Conservation (phyloP, 1,140 invertebrate species). For the Drosophila ironensis region DNA sequence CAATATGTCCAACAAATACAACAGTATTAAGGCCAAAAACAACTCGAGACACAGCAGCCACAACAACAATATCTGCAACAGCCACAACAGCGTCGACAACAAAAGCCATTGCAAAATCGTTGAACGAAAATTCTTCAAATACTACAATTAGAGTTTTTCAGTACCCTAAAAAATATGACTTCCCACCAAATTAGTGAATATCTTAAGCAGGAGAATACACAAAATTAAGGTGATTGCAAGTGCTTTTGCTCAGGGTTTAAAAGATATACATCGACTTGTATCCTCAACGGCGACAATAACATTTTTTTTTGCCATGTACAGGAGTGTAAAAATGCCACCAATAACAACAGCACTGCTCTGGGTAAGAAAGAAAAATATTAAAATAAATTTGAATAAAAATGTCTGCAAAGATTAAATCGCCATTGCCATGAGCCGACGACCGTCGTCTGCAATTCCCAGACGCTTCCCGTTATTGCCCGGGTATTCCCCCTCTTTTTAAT, state of each 20-base stretch:
- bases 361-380: conserved; percentile 45
- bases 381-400: conserved; percentile 80
- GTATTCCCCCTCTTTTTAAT: neutral
- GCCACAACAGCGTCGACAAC: no score
- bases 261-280: neutral
- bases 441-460: conserved; percentile 73
- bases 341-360: neutral
- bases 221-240: no score
- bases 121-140: no score
- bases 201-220: neutral
- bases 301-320: neutral
- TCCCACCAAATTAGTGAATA: neutral
- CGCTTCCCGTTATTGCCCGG: conserved; percentile 31
- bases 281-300: neutral
- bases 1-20: neutral
- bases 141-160: no score
- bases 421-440: conserved; percentile 61
- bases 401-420: conserved; percentile 78
- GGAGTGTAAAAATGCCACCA: neutral
- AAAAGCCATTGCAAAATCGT: no score
- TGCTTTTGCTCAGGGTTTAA: neutral
- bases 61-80: no score
- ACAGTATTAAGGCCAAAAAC: neutral
- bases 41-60: no score
- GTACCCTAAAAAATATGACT: neutral